Conservation (phyloP, 2,888 invertebrate species). For the Ophion costatus region DNA sequence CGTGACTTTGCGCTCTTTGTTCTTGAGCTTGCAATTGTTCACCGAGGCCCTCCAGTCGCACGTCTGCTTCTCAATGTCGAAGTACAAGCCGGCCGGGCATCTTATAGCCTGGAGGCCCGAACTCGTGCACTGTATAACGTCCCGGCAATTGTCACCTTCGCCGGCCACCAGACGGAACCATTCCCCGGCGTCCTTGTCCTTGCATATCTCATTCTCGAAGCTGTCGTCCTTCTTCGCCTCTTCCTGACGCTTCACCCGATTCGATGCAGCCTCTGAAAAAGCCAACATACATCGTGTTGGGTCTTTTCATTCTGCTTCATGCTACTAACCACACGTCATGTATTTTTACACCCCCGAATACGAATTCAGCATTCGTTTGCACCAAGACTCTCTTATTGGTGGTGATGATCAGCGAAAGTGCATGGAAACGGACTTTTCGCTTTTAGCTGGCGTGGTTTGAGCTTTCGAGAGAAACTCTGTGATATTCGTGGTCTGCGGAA, state of each 20-base stretch:
- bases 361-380: too few relatives aligned
- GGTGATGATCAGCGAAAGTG: too few relatives aligned
- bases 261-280: slow-evolving; percentile 83
- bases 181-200: slow-evolving; percentile 97
- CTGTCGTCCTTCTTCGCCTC: slow-evolving; percentile 93
- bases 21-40: slow-evolving; percentile 96
- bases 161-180: slow-evolving; percentile 96
- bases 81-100: slow-evolving; percentile 95
- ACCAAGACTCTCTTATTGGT: too few relatives aligned
- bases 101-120: slow-evolving; percentile 96
- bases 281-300: too few relatives aligned
- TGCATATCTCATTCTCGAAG: slow-evolving; percentile 95
- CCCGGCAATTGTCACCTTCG: slow-evolving; percentile 96
- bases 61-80: slow-evolving; percentile 97
- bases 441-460: too few relatives aligned
- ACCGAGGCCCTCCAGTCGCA: slow-evolving; percentile 97
- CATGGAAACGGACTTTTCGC: too few relatives aligned
- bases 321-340: too few relatives aligned
- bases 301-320: too few relatives aligned
- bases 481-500: too few relatives aligned
- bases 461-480: too few relatives aligned
- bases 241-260: slow-evolving; percentile 89
- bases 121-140: slow-evolving; percentile 97
- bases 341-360: too few relatives aligned
- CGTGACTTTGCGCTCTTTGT: slow-evolving; percentile 94